Conservation (phyloP, 30 jellyfish, hydroid and myxozoan species). For the Aurelia coerulea region DNA sequence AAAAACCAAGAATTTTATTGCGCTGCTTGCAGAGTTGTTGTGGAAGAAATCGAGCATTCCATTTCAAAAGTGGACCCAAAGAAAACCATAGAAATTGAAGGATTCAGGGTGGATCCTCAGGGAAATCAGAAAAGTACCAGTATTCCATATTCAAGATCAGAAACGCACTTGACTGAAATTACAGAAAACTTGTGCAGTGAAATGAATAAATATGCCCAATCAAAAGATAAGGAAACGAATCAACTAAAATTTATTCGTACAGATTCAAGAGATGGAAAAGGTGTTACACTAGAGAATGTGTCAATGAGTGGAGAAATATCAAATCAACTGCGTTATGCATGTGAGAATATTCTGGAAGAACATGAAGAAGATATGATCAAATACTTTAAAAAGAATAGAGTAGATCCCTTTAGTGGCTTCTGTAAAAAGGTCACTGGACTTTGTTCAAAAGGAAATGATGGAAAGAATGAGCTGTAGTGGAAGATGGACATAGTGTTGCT, state of each 20-base stretch:
- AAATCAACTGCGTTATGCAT: conserved; percentile 72
- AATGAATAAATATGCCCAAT: conserved; percentile 81
- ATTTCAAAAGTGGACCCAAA: conserved; percentile 83
- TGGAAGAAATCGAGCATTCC: conserved; percentile 80
- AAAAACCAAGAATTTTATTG: conserved; percentile 48
- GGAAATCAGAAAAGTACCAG: conserved; percentile 79
- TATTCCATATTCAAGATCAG: conserved; percentile 88
- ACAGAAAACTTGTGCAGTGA: conserved; percentile 74
- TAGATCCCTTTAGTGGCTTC: conserved; percentile 29
- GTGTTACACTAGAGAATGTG: conserved; percentile 82
- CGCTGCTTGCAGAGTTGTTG: conserved; percentile 84
- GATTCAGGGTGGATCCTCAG: conserved; percentile 91
- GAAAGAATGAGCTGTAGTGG: conserved; percentile 3
- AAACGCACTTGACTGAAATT: conserved; percentile 85
- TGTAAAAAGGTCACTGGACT: conserved; percentile 37
- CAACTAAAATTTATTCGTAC: conserved; percentile 66
- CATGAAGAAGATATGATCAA: conserved; percentile 83
- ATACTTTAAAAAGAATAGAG: conserved; percentile 63
- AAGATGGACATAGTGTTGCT: too few relatives aligned
- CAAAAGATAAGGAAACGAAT: conserved; percentile 78
- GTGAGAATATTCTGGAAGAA: conserved; percentile 87
- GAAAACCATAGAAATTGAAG: conserved; percentile 79
- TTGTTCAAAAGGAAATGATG: conserved; percentile 8
- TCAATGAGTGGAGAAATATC: conserved; percentile 83
- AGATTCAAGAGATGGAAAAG: conserved; percentile 88